Evolutionary conservation across 2,113 vertebrate genomes (phyloP).

Genomic region (Mustela lutreola): DNA sequence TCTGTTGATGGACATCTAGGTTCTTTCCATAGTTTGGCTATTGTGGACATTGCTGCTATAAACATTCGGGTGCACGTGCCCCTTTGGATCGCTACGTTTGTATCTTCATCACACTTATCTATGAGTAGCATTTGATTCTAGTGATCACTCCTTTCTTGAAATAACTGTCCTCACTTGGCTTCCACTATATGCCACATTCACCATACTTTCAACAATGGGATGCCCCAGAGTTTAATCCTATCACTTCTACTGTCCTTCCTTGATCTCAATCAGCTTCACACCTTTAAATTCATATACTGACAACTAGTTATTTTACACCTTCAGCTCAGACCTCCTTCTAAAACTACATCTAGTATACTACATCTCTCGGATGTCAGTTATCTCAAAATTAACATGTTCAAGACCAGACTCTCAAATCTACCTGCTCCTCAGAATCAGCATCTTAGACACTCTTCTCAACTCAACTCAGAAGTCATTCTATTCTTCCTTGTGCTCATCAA

Average conservation of each 20-base stretch:
- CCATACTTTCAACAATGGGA: not conserved
- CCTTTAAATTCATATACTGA: conserved; percentile 27
- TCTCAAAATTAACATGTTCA: conserved; percentile 32
- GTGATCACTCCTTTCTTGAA: not conserved
- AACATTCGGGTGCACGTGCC: no score
- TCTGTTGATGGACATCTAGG: no score
- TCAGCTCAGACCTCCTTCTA: not conserved
- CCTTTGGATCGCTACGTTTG: no score
- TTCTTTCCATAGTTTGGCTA: no score
- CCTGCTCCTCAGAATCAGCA: not conserved
- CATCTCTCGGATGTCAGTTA: not conserved
- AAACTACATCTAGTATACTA: not conserved
- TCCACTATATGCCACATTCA: not conserved
- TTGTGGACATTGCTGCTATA: no score
- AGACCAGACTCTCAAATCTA: not conserved
- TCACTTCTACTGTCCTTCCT: not conserved
- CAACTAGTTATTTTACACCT: not conserved
- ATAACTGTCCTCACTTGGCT: conserved; percentile 27
- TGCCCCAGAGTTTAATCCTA: not conserved
- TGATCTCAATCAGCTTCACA: not conserved
- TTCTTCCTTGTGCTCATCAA: not conserved
- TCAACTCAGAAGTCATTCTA: conserved; percentile 7
- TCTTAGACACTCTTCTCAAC: not conserved
- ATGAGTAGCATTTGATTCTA: not conserved
- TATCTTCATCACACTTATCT: not conserved